Evolutionary conservation across 2,888 invertebrate genomes (phyloP), one percentile per base, ranked within the genome.

Genomic region (Coenonympha glycerion): DNA sequence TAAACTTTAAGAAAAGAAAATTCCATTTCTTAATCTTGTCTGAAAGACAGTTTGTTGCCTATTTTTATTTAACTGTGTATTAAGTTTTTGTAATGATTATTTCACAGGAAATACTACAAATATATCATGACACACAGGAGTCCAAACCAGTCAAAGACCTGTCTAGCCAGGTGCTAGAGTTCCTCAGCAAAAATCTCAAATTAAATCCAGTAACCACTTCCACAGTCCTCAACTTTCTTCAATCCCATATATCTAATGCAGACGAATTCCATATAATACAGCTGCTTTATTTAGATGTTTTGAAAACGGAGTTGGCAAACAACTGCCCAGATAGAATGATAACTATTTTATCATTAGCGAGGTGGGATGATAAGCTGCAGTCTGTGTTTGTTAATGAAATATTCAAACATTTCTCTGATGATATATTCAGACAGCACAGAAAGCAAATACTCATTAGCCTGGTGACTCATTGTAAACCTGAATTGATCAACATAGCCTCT

Each of bases 371-470:
- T 15, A 64, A 66, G 28, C 74, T 69, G 56, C 52, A 79, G 13
- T 60, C 74, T 8, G 63, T 69, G 22, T 83, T 85, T 57, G 60
- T 69, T 11, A 68, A 72, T 34, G 66, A 79, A 50, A 67, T 85
- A 53, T 58, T 87, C 15, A 73, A 69, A 49, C 72, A 71, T 47
- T 63, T 85, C 11, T 73, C 77, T 37, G 77, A 75, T 56, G 86
- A 86, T 49, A 62, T 62, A 28, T 76, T 71, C 45, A 77, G 76
- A 57, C 87, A 86, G 52, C 74, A 79, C 40, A 74, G 79, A 53
- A 87, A 87, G 61, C 87, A 87, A 68, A 79, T 87, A 34, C 68
- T 86, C 8, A 68, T 87, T 1, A 80, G 83, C 58, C 68, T 88
- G 3, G 70, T 87, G 46, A 76, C 83, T 18, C 81, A 85, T 52